Conservation (phyloP, 2,888 invertebrate species). For the Limnephilus auricula region DNA sequence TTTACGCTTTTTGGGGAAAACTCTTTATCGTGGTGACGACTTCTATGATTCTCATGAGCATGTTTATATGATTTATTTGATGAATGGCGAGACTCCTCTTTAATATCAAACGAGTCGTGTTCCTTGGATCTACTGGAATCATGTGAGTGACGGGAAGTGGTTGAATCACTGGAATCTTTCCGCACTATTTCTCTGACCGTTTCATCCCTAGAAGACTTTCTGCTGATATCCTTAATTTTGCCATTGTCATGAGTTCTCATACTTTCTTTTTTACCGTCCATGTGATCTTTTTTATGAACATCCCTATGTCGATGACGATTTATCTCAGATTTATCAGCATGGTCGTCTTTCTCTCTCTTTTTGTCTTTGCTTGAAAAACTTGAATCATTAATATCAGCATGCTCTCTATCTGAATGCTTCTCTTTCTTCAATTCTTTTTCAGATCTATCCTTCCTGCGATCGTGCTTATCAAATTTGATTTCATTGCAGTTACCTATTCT, state of each 20-base stretch:
- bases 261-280: conserved; percentile 69
- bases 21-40: conserved; percentile 77
- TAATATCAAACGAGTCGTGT: conserved; percentile 71
- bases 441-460: conserved; percentile 68
- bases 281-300: conserved; percentile 75
- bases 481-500: conserved; percentile 68
- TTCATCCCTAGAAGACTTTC: conserved; percentile 75
- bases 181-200: conserved; percentile 73
- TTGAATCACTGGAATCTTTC: conserved; percentile 77
- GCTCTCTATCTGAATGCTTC: conserved; percentile 71
- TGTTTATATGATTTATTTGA: conserved; percentile 72
- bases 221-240: conserved; percentile 70
- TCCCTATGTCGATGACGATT: conserved; percentile 70
- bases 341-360: conserved; percentile 67
- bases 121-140: conserved; percentile 74
- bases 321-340: conserved; percentile 61
- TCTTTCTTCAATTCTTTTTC: conserved; percentile 69
- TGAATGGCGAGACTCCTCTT: conserved; percentile 71
- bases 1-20: conserved; percentile 68
- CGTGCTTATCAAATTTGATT: conserved; percentile 66
- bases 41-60: conserved; percentile 74
- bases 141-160: conserved; percentile 74
- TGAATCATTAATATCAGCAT: conserved; percentile 67
- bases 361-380: conserved; percentile 61
- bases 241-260: conserved; percentile 71